phyloP scores from a whole-genome alignment of 2,113 vertebrate genomes.

The Ophthalmotilapia sp. region DNA sequence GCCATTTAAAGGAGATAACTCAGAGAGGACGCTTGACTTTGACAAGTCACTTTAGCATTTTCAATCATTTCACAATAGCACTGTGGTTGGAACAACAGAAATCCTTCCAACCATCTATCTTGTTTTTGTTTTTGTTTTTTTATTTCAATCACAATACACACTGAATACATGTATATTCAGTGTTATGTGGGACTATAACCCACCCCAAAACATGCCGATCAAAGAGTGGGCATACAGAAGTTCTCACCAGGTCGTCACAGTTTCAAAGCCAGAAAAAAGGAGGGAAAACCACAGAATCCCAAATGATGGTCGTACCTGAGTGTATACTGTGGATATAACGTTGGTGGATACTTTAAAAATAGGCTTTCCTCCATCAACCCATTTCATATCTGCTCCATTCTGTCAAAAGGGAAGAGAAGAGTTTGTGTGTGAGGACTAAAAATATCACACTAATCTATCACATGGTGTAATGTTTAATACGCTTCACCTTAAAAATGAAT shows the following conservation, averaged over 20 bases:
- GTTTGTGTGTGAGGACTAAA: not conserved
- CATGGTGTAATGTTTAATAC: not conserved
- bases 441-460: not conserved
- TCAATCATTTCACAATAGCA: not conserved
- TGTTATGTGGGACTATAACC: not conserved
- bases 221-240: not conserved
- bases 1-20: not conserved
- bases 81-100: not conserved
- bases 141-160: not conserved
- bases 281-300: not conserved
- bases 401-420: slow-evolving; percentile 32
- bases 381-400: slow-evolving; percentile 83
- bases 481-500: not conserved
- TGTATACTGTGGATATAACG: slow-evolving; percentile 91
- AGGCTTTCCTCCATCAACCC: slow-evolving; percentile 90
- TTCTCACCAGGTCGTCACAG: not conserved
- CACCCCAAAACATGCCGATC: not conserved
- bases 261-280: not conserved
- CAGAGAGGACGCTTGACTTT: not conserved
- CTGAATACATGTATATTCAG: not conserved
- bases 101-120: not conserved
- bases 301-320: slow-evolving; percentile 77
- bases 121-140: not conserved
- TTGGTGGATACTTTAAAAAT: slow-evolving; percentile 89
- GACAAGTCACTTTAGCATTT: not conserved